A percentile compares a stretch with the other conserved stretches of the same genome.
phyloP scores from a whole-genome alignment of 2,797 vertebrate genomes.

The Scomberomorus guttatus region DNA sequence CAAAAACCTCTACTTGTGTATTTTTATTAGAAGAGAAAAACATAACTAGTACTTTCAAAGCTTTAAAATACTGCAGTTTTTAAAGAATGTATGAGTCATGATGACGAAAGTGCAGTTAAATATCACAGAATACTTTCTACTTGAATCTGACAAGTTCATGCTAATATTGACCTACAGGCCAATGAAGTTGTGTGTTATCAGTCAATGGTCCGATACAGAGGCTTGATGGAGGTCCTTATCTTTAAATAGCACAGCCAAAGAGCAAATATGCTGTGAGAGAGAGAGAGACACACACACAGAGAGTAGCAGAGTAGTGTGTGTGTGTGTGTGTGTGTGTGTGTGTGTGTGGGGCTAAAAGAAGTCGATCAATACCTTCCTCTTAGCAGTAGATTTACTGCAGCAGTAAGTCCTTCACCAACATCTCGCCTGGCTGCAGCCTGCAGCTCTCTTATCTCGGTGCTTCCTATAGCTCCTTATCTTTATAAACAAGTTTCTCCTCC shows the following conservation, averaged over 20 bases:
- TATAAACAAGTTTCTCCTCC: slow-evolving; percentile 22
- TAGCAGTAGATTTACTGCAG: slow-evolving; percentile 50
- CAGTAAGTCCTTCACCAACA: slow-evolving; percentile 41
- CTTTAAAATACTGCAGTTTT: neutral
- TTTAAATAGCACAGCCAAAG: slow-evolving; percentile 47
- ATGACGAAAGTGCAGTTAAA: slow-evolving; percentile 2
- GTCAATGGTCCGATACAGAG: slow-evolving; percentile 42
- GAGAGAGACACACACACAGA: neutral
- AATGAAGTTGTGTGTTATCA: slow-evolving; percentile 63
- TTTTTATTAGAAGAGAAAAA: neutral
- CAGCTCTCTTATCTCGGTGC: slow-evolving; percentile 34
- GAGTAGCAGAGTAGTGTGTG: neutral
- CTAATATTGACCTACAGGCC: slow-evolving; percentile 67
- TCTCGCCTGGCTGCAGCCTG: neutral
- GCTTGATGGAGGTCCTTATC: slow-evolving; percentile 62
- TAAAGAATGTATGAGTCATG: neutral
- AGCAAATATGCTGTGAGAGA: slow-evolving; percentile 7
- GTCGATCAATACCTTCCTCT: slow-evolving; percentile 61
- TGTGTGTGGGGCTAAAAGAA: slow-evolving; percentile 27
- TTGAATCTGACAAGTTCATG: neutral
- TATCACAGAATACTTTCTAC: neutral
- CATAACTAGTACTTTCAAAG: neutral
- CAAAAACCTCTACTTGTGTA: neutral
- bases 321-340: neutral
- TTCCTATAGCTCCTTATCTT: slow-evolving; percentile 53